Percentiles rank a stretch among this genome's conserved stretches.
Conservation (phyloP, 2,888 invertebrate species). For the Drosophila algonquin region DNA sequence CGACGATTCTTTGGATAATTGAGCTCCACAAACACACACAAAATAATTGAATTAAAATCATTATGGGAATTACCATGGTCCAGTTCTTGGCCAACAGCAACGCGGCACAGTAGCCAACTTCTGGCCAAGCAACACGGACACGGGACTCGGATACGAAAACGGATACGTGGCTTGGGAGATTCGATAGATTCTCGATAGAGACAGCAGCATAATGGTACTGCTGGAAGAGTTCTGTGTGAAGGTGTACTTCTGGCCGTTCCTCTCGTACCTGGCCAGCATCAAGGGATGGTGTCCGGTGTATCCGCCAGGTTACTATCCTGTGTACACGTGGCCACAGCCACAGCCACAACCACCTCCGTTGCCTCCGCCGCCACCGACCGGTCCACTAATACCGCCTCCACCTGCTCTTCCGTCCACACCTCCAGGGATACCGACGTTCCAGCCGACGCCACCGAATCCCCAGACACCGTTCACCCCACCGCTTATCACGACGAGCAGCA, state of each 20-base stretch:
- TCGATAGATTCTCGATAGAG: too few relatives aligned
- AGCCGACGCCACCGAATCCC: slow-evolving; percentile 60
- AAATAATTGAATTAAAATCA: slow-evolving; percentile 61
- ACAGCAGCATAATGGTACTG: slow-evolving; percentile 60
- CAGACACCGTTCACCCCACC: slow-evolving; percentile 56
- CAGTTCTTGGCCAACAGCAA: slow-evolving; percentile 50
- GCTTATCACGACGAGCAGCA: slow-evolving; percentile 26
- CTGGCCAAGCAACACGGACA: slow-evolving; percentile 35
- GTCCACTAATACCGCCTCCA: slow-evolving; percentile 62
- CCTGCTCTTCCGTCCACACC: slow-evolving; percentile 48
- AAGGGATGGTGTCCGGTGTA: slow-evolving; percentile 82
- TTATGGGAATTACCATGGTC: slow-evolving; percentile 28
- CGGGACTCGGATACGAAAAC: slow-evolving; percentile 9
- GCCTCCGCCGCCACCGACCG: slow-evolving; percentile 61
- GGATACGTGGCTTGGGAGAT: background rate
- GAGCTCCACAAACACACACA: slow-evolving; percentile 44
- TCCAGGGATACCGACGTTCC: slow-evolving; percentile 57
- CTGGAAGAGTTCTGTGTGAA: slow-evolving; percentile 82
- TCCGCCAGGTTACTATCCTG: slow-evolving; percentile 76
- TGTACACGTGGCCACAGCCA: slow-evolving; percentile 75
- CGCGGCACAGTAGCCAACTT: slow-evolving; percentile 50
- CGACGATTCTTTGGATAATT: slow-evolving; percentile 41
- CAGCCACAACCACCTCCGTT: slow-evolving; percentile 54
- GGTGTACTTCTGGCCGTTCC: slow-evolving; percentile 82
- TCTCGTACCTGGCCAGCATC: slow-evolving; percentile 82